A percentile compares a stretch with the other conserved stretches of the same genome.
Conservation (phyloP, 2,113 vertebrate genomes). For the Heterotilapia buettikoferi region DNA sequence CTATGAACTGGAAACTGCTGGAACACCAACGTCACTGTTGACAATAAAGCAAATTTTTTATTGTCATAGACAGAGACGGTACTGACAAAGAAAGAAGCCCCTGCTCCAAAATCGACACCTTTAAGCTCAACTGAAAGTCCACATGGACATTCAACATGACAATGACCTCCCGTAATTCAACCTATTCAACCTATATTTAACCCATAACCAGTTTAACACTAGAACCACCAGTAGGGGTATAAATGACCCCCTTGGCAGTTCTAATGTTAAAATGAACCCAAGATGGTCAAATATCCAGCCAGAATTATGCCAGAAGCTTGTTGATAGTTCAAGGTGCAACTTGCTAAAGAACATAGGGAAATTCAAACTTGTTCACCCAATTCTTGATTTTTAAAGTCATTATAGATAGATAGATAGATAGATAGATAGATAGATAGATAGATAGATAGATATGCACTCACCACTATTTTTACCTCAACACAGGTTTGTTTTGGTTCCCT, state of each 20-base stretch:
- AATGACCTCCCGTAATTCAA: neutral
- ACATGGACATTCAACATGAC: neutral
- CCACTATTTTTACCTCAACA: neutral
- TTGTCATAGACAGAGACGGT: neutral
- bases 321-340: neutral
- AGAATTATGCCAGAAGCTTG: neutral
- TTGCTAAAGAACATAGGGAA: neutral
- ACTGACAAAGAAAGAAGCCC: neutral
- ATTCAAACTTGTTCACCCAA: neutral
- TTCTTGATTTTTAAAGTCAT: too few species aligned
- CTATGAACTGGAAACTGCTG: neutral
- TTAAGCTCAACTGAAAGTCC: neutral
- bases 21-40: rapidly evolving
- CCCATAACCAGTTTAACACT: neutral
- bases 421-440: rapidly evolving
- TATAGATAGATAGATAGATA: neutral
- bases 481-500: neutral
- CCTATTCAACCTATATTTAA: neutral
- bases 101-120: neutral
- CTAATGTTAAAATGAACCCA: neutral
- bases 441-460: neutral
- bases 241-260: rapidly evolving
- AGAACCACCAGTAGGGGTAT: neutral
- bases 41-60: neutral
- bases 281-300: neutral